phyloP scores from a whole-genome alignment of 1,140 invertebrate species.

The Heliconius hermathena region DNA sequence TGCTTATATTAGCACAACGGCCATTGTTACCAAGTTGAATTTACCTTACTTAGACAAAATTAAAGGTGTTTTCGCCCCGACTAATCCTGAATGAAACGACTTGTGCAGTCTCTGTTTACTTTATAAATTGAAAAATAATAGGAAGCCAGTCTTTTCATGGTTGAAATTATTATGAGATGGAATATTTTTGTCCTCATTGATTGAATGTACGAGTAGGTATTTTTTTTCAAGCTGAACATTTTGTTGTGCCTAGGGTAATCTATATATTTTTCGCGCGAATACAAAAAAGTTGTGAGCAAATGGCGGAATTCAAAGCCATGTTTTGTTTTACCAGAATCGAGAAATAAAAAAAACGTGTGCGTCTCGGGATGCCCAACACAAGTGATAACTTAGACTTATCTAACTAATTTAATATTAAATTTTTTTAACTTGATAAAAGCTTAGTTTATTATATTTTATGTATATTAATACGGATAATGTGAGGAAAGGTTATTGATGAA shows the following conservation, averaged over 20 bases:
- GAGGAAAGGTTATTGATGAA: too few species aligned
- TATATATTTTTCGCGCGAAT: not conserved
- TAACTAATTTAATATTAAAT: not conserved
- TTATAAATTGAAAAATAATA: conserved; percentile 24
- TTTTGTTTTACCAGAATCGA: too few species aligned
- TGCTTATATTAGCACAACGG: conserved; percentile 7
- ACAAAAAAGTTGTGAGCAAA: too few species aligned
- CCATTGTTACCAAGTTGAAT: conserved; percentile 24
- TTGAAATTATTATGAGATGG: not conserved
- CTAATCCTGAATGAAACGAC: conserved; percentile 29
- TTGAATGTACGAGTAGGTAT: not conserved
- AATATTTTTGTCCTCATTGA: not conserved
- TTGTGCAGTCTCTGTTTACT: conserved; percentile 21
- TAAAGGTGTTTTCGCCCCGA: conserved; percentile 20
- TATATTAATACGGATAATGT: too few species aligned
- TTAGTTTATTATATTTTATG: too few species aligned
- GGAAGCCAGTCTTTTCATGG: not conserved
- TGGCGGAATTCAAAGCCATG: too few species aligned
- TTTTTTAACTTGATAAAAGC: too few species aligned
- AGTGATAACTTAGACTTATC: too few species aligned
- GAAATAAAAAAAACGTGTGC: too few species aligned
- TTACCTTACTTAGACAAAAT: conserved; percentile 37
- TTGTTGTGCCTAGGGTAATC: too few species aligned
- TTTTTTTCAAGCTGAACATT: not conserved
- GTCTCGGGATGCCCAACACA: too few species aligned